These are phyloP conservation scores for Drosophila lacertosa DNA, from an alignment of 1,140 invertebrate genomes.

Conservation along the genomic window DNA sequence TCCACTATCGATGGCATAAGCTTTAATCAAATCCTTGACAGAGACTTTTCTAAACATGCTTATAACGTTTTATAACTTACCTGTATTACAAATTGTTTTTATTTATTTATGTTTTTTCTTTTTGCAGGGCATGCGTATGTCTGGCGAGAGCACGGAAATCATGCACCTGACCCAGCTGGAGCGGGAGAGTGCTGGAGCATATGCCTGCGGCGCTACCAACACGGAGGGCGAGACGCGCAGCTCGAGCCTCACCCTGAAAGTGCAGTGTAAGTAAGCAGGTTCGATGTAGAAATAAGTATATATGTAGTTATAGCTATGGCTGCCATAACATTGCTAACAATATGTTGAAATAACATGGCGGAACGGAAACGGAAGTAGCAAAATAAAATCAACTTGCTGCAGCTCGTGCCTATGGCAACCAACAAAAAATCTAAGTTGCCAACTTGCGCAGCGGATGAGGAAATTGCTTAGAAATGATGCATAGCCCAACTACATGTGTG, in stretches of 20 bases:
- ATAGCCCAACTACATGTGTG: constrained; percentile 44
- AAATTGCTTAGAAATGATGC: constrained; percentile 83
- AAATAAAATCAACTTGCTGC: constrained; percentile 71
- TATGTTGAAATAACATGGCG: constrained; percentile 48
- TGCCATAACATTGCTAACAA: constrained; percentile 27
- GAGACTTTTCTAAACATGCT: constrained; percentile 8
- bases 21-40: constrained; percentile 13
- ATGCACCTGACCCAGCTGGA: constrained; percentile 84
- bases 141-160: constrained; percentile 83
- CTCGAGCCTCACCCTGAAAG: constrained; percentile 86
- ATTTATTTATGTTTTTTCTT: no score
- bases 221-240: constrained; percentile 88
- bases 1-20: background rate
- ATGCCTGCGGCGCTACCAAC: constrained; percentile 89
- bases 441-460: constrained; percentile 63
- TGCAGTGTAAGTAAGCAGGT: constrained; percentile 87
- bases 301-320: constrained; percentile 1
- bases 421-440: constrained; percentile 38
- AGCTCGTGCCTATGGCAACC: constrained; percentile 12
- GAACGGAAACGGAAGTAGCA: constrained; percentile 63
- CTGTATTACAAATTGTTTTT: no score
- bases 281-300: constrained; percentile 20
- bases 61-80: background rate
- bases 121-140: constrained; percentile 84
- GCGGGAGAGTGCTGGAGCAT: constrained; percentile 86